Evolutionary conservation across 2,113 vertebrate species (phyloP), one percentile per base, ranked within the genome.

Genomic region (Rana temporaria): DNA sequence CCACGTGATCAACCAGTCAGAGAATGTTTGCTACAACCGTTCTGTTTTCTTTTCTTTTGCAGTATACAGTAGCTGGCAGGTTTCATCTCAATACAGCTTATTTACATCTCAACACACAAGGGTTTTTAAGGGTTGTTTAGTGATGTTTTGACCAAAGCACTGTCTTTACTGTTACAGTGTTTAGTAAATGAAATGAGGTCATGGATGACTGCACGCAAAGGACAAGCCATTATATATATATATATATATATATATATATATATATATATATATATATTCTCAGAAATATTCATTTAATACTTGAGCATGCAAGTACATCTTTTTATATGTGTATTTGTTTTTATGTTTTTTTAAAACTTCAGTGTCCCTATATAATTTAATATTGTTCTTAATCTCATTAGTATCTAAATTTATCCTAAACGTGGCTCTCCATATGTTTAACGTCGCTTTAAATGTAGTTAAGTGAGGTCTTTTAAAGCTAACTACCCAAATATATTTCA

Each of bases 31-130:
- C 19, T 60, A 20, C 71, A 62, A 38, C 32, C 38, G 59, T 38
- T 42, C 57, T 93, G 92, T 93, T 94, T 92, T 95, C 93, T 93
- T 91, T 89, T 88, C 90, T 91, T 87, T 92, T 88, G 89, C 80
- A 48, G 63, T 88, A 88, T 89, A 87, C 73, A n/a, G 22, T 16
- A 78, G 48, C 56, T 78, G 63, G 89, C 89, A 89, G 87, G 64
- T 88, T 85, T 89, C 93, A 93, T 94, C 92, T 94, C 92, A 85
- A 84, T 87, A 88, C 86, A 89, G 89, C 86, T 11, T 89, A 91
- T 88, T 88, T 89, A 67, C 64, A 86, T 90, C 89, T 90, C 79
- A 52, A 86, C 85, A 88, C 78, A 2, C 73, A 68, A 86, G 87
- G 88, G 57, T 85, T 69, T 84, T 86, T 84, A 84, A 84, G 60